Conservation (phyloP, 2,888 invertebrate species). For the Tachystola acroxantha region DNA sequence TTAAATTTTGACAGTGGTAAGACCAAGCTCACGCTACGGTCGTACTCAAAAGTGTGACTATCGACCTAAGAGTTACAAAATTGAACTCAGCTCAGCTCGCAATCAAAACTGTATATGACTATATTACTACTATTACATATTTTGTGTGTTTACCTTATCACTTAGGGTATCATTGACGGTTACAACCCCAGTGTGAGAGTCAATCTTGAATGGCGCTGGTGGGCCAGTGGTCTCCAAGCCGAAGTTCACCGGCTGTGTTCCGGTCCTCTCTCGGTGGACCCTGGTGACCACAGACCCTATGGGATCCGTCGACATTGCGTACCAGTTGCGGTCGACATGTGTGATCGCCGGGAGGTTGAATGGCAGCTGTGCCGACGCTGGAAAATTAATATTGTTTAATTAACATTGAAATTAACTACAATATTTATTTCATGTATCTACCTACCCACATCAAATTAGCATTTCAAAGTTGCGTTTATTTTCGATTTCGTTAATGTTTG, state of each 20-base stretch:
- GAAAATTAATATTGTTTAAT: conserved; percentile 11
- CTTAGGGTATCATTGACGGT: conserved; percentile 87
- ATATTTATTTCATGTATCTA: too few species aligned
- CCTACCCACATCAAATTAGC: too few species aligned
- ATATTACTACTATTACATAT: too few species aligned
- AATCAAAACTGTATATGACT: too few species aligned
- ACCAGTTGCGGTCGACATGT: conserved; percentile 86
- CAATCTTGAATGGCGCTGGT: conserved; percentile 86
- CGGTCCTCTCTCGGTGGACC: conserved; percentile 82
- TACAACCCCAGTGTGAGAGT: conserved; percentile 86
- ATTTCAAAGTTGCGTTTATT: too few species aligned
- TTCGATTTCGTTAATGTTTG: too few species aligned
- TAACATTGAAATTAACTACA: too few species aligned
- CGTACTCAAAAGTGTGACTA: too few species aligned
- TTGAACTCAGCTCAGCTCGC: too few species aligned
- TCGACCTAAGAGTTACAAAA: too few species aligned
- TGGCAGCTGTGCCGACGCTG: conserved; percentile 67
- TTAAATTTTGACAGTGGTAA: too few species aligned
- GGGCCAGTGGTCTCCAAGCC: conserved; percentile 81
- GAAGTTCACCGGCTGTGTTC: conserved; percentile 81
- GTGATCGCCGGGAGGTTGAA: conserved; percentile 84
- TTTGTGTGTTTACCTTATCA: conserved; percentile 88
- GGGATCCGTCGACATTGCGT: conserved; percentile 82
- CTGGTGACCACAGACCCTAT: conserved; percentile 85
- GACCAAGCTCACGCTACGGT: too few species aligned